phyloP scores from a whole-genome alignment of 2,797 vertebrate genomes.

The Pipistrellus pygmaeus region DNA sequence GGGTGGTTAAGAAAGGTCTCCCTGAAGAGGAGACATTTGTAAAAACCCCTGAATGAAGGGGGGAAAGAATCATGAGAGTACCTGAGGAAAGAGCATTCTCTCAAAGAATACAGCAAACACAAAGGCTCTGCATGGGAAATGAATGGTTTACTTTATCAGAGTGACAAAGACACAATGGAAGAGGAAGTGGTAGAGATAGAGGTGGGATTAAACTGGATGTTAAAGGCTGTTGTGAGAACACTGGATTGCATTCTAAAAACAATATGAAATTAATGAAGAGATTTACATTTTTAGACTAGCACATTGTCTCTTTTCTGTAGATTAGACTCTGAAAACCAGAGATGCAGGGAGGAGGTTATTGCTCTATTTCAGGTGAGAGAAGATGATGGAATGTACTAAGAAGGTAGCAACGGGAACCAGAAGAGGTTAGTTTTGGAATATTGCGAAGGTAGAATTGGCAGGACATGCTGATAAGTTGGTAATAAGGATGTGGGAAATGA shows the following conservation, averaged over 20 bases:
- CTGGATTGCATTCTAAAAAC: not conserved
- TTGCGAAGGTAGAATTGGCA: not conserved
- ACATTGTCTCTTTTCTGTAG: not conserved
- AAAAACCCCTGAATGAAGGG: not conserved
- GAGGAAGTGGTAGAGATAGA: not conserved
- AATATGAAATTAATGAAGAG: not conserved
- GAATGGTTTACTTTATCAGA: not conserved
- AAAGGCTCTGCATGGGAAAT: not conserved
- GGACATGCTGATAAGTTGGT: not conserved
- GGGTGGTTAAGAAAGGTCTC: not conserved
- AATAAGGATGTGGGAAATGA: not conserved
- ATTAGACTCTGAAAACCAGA: not conserved
- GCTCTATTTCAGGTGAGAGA: not conserved
- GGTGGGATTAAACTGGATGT: not conserved
- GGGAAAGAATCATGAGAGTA: not conserved
- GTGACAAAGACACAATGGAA: not conserved
- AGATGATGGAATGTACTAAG: not conserved
- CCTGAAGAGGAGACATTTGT: not conserved
- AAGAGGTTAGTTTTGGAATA: not conserved
- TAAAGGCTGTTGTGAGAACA: not conserved
- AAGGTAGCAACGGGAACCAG: not conserved
- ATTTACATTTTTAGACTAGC: not conserved
- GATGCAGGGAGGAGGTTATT: not conserved
- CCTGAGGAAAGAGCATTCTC: not conserved
- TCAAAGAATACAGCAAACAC: not conserved